phyloP scores from a whole-genome alignment of 2,113 vertebrate species.

The Progne subis region DNA sequence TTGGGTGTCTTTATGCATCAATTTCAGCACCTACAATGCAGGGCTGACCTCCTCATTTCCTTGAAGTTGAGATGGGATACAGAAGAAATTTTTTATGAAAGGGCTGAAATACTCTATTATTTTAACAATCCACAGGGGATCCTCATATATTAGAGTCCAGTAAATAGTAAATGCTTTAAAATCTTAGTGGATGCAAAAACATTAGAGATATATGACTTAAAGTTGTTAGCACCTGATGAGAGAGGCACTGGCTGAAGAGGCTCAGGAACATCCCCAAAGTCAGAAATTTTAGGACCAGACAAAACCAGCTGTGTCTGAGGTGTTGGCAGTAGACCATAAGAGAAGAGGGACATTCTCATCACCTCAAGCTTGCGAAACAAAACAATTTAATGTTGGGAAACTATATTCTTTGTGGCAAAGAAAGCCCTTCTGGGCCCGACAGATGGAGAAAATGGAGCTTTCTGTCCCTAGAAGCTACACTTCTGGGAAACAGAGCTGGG shows the following conservation, averaged over 20 bases:
- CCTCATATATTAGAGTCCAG: neutral
- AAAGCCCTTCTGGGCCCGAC: neutral
- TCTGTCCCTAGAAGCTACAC: neutral
- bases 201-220: neutral
- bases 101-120: neutral
- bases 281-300: neutral
- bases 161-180: neutral
- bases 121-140: neutral
- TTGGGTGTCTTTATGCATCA: neutral
- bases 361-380: neutral
- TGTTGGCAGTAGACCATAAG: neutral
- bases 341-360: neutral
- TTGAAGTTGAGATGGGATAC: neutral
- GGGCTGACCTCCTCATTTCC: neutral
- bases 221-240: neutral
- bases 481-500: neutral
- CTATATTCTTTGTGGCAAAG: neutral
- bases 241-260: neutral
- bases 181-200: neutral
- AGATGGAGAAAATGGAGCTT: conserved; percentile 32
- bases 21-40: neutral
- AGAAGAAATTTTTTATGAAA: neutral
- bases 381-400: neutral
- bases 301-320: neutral
- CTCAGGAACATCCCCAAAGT: neutral